Percentiles rank a stretch among this genome's conserved stretches.
Conservation (phyloP, 2,797 vertebrate species). For the Sebastes itinus region DNA sequence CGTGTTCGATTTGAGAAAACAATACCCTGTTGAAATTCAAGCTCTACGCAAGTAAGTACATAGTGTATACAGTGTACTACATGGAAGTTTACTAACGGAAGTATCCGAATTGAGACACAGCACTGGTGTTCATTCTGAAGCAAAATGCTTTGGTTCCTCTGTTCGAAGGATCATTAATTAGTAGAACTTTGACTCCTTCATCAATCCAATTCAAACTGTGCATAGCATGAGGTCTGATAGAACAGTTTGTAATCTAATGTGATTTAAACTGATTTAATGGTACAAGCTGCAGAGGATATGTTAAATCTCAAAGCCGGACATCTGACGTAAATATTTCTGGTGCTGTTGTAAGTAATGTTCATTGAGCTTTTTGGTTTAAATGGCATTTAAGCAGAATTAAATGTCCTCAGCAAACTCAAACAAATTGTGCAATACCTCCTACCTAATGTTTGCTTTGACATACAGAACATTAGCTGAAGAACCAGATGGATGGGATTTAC, state of each 20-base stretch:
- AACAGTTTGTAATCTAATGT: background rate
- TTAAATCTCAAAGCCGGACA: background rate
- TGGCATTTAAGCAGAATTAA: background rate
- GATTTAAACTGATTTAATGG: background rate
- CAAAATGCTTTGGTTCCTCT: background rate
- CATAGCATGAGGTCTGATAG: background rate
- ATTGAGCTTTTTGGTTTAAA: background rate
- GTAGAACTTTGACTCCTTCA: background rate
- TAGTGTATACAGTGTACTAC: too few relatives aligned
- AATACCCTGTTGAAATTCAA: too few relatives aligned
- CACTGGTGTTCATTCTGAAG: background rate
- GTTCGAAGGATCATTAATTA: background rate
- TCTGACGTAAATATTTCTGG: background rate
- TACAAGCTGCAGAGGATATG: background rate
- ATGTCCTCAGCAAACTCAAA: constrained; percentile 5
- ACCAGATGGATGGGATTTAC: constrained; percentile 32
- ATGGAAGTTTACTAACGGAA: background rate
- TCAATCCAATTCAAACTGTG: background rate
- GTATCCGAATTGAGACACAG: background rate
- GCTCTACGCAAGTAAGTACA: too few relatives aligned
- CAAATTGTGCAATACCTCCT: background rate
- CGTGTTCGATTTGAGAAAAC: too few relatives aligned
- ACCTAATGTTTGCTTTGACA: background rate
- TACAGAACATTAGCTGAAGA: background rate
- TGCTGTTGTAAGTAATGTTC: background rate